Evolutionary conservation across 1,140 invertebrate species (phyloP), one percentile per base, ranked within the genome.

Genomic region (Formica exsecta): DNA sequence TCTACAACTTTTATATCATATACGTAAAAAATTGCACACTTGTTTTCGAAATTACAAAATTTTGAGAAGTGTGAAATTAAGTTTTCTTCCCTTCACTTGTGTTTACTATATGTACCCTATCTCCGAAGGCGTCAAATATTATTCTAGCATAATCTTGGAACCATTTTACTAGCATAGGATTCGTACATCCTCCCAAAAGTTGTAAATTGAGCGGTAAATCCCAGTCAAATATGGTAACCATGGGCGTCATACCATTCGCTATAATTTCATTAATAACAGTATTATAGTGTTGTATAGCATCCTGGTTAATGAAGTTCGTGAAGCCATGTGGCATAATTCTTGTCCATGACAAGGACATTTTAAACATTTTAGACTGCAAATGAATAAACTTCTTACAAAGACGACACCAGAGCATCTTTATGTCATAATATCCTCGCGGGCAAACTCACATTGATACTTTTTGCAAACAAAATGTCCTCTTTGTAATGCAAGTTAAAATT

Each of bases 331-430:
- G 95, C 1, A 96, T 86, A 38, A 96, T 92, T 80, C 96, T 88
- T 9, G 96, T 65, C 96, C 96, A 96, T 4, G 95, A 94, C 77
- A 96, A 93, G 0, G 96, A 96, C 90, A 96, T 96, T 25, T 96
- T 92, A 84, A 96, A 96, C 75, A 93, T 88, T 64, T 94, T 88
- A n/a, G 93, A 41, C 75, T 85, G 59, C 22, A 71, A 66, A 85
- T 41, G 48, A 85, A 25, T 19, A 66, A 79, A 54, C 59, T 71
- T 81, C 65, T 81, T 81, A 71, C 25, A 29, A 29, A 29, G 51
- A 71, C 51, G 19, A 44, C 22, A 80, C 2, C 13, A 41, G 2
- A 38, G 7, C 36, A 41, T 59, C n/a, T 11, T 71, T 81, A 59
- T 65, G 32, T 65, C 48, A 48, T 25, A 59, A 81, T 57, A 79